These are phyloP conservation scores for Spheniscus humboldti DNA, from an alignment of 2,797 vertebrate species.

Conservation along the genomic window DNA sequence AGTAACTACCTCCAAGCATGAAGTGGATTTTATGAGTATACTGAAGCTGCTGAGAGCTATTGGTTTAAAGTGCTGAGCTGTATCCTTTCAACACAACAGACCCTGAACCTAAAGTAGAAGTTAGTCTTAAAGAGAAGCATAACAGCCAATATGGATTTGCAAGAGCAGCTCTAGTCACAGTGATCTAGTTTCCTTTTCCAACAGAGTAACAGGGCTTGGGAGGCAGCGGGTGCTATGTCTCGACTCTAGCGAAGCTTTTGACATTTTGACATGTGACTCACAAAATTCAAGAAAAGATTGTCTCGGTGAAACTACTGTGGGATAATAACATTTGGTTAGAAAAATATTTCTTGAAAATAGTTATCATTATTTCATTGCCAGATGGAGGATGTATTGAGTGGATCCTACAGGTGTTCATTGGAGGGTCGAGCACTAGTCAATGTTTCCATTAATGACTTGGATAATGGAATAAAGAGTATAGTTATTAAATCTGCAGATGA, in stretches of 20 bases:
- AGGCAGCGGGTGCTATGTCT: not conserved
- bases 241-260: not conserved
- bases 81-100: not conserved
- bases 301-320: not conserved
- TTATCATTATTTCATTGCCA: not conserved
- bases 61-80: not conserved
- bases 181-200: not conserved
- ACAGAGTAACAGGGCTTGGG: not conserved
- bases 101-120: not conserved
- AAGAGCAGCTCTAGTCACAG: not conserved
- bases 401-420: not conserved
- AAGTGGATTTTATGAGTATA: not conserved
- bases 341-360: slow-evolving; percentile 23
- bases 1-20: not conserved
- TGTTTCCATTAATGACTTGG: slow-evolving; percentile 18
- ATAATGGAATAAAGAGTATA: slow-evolving; percentile 12
- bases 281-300: not conserved
- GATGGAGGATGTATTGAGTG: not conserved
- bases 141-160: not conserved
- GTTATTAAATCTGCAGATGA: slow-evolving; percentile 30
- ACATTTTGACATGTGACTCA: not conserved
- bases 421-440: not conserved
- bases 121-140: not conserved
- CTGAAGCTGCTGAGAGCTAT: not conserved
- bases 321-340: not conserved